Evolutionary conservation across 2,797 vertebrate genomes (phyloP).

Genomic region (Argentina silus): DNA sequence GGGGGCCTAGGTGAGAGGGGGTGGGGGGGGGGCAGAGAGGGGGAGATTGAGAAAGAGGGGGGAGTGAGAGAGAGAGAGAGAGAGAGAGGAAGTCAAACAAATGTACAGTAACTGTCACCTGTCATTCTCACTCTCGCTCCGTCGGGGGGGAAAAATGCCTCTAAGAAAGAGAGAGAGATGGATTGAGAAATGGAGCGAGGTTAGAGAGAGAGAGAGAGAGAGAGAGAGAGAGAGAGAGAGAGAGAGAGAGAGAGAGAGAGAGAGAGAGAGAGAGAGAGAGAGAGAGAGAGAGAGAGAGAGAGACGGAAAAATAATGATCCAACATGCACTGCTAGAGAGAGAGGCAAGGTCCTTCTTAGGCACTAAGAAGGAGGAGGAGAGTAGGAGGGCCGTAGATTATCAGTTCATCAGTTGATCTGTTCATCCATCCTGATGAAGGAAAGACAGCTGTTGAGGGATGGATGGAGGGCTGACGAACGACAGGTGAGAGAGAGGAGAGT

Average conservation of each 20-base stretch:
- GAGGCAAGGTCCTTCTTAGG: slow-evolving; percentile 19
- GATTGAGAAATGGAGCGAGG: neutral
- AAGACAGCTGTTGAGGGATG: slow-evolving; percentile 60
- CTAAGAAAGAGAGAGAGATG: neutral
- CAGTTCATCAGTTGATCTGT: neutral
- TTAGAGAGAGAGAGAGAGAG: neutral
- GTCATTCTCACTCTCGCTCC: neutral
- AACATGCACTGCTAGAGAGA: slow-evolving; percentile 8
- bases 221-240: slow-evolving; percentile 1
- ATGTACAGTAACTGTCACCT: slow-evolving; percentile 8
- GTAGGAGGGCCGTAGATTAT: slow-evolving; percentile 7
- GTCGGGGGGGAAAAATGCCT: neutral
- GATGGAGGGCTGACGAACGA: slow-evolving; percentile 66
- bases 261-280: neutral
- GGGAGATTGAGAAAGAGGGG: too few species aligned
- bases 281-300: neutral
- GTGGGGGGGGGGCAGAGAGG: too few species aligned
- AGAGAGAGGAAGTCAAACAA: slow-evolving; percentile 26
- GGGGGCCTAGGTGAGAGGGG: neutral
- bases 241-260: neutral
- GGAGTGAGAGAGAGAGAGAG: slow-evolving; percentile 17
- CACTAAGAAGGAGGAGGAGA: slow-evolving; percentile 16
- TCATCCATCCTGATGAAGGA: slow-evolving; percentile 18
- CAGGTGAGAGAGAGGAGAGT: slow-evolving; percentile 59
- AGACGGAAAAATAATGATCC: neutral